These are phyloP conservation scores for Actinopyga echinites DNA, from an alignment of 53 echinoderm and acorn worm genomes.

Conservation along the genomic window DNA sequence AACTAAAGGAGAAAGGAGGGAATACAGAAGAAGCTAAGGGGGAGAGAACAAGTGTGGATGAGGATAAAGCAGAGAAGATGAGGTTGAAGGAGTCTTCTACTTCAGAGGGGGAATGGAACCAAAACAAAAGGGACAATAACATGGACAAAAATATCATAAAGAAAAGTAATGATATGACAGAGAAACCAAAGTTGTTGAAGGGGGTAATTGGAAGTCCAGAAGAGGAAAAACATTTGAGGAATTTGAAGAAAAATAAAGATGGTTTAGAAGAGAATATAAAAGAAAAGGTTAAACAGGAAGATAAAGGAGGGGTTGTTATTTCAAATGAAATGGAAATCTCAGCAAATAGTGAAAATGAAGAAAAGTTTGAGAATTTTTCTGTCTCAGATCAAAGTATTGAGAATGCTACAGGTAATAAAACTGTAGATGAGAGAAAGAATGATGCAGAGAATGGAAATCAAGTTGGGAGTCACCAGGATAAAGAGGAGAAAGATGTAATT, in stretches of 20 bases:
- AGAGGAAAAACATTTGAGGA: neutral
- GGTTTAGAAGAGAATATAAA: neutral
- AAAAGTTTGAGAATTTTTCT: neutral
- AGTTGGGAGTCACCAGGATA: neutral
- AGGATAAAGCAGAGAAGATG: neutral
- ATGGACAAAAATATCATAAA: no score
- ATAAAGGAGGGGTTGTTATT: neutral
- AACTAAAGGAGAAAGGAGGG: neutral
- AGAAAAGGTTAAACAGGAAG: neutral
- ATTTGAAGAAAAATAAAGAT: neutral
- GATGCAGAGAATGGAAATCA: no score
- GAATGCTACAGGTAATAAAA: neutral
- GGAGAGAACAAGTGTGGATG: neutral
- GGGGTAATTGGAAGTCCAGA: neutral
- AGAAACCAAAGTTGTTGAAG: neutral
- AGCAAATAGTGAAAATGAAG: neutral
- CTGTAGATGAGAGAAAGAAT: no score
- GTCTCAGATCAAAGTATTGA: neutral
- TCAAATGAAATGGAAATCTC: neutral
- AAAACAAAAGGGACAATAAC: neutral
- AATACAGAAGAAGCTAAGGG: neutral
- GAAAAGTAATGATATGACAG: no score
- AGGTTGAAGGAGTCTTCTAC: neutral
- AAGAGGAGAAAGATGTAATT: no score
- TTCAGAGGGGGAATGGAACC: neutral